phyloP scores from a whole-genome alignment of 37 sponge, comb jelly and placozoan species.

The Halisarca cf. caerulea region DNA sequence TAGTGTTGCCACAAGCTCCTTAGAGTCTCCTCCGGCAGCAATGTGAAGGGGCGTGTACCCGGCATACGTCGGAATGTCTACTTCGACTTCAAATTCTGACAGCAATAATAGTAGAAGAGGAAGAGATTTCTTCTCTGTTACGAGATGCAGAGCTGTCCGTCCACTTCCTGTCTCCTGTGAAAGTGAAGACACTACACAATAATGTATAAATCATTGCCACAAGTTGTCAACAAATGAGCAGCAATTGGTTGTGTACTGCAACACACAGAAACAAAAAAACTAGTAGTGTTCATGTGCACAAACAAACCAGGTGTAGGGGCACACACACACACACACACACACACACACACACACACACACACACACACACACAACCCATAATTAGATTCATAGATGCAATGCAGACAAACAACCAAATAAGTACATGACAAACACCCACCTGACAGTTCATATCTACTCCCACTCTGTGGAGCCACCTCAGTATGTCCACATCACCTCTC shows the following conservation, averaged over 20 bases:
- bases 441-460: constrained; percentile 73
- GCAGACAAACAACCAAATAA: no score
- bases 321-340: no score
- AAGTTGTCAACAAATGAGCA: no score
- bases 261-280: no score
- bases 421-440: constrained; percentile 40
- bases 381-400: background rate
- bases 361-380: background rate
- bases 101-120: constrained; percentile 48
- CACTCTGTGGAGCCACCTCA: constrained; percentile 56
- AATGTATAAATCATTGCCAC: background rate
- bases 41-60: constrained; percentile 86
- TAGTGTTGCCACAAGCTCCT: constrained; percentile 62
- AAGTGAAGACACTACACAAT: background rate
- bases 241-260: no score
- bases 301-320: no score
- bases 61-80: constrained; percentile 58
- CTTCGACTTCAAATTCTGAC: constrained; percentile 61
- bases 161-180: constrained; percentile 74
- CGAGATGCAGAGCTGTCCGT: constrained; percentile 71
- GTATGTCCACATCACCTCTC: constrained; percentile 33
- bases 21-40: constrained; percentile 69
- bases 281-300: no score
- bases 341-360: background rate
- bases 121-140: constrained; percentile 58